Evolutionary conservation across 2,797 vertebrate species (phyloP).

Genomic region (Intellagama lesueurii): DNA sequence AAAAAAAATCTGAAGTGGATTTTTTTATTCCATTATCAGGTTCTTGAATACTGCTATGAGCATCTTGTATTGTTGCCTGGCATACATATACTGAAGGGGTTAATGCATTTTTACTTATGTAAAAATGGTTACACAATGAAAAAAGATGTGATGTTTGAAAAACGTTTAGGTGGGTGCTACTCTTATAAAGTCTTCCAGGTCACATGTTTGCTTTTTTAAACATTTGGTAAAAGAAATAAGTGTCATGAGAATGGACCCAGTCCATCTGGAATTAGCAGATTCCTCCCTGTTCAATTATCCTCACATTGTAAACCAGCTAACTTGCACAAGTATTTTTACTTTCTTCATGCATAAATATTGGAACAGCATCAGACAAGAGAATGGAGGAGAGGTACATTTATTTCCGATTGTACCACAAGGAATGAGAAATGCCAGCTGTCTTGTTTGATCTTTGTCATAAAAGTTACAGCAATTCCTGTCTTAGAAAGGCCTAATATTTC

Average conservation of each 20-base stretch:
- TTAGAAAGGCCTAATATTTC: not conserved
- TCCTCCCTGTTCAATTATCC: slow-evolving; percentile 77
- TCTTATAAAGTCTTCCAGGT: slow-evolving; percentile 82
- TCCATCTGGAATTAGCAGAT: slow-evolving; percentile 83
- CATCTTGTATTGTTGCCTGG: slow-evolving; percentile 19
- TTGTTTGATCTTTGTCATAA: slow-evolving; percentile 56
- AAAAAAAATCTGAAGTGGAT: not conserved
- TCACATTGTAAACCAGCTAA: slow-evolving; percentile 76
- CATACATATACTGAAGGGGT: slow-evolving; percentile 67
- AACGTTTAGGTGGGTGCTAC: slow-evolving; percentile 78
- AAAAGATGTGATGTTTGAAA: slow-evolving; percentile 78
- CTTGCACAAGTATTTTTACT: slow-evolving; percentile 79
- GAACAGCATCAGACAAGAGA: slow-evolving; percentile 66
- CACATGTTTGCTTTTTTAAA: slow-evolving; percentile 84
- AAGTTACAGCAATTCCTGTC: not conserved
- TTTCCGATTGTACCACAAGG: not conserved
- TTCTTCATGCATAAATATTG: slow-evolving; percentile 76
- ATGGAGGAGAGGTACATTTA: slow-evolving; percentile 49
- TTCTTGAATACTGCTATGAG: not conserved
- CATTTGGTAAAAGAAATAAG: slow-evolving; percentile 82
- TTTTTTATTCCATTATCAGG: not conserved
- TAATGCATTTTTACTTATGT: slow-evolving; percentile 69
- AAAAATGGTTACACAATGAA: slow-evolving; percentile 69
- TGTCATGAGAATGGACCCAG: slow-evolving; percentile 79
- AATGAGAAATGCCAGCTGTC: slow-evolving; percentile 50